Evolutionary conservation across 2,113 vertebrate species (phyloP).

Genomic region (Hucho hucho): DNA sequence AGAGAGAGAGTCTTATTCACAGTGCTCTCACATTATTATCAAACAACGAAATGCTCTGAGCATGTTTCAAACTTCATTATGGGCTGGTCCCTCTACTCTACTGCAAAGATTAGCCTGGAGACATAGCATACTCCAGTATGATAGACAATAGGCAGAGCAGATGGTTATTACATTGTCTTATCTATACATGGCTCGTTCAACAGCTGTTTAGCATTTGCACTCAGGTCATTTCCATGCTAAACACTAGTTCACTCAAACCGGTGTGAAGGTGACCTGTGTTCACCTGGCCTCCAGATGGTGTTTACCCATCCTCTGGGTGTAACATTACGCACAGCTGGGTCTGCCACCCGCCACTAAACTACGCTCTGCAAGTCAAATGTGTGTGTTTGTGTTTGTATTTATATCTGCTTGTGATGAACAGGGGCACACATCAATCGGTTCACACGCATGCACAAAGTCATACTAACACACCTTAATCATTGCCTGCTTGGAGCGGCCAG

Average conservation of each 20-base stretch:
- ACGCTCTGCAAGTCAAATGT: neutral
- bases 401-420: neutral
- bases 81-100: constrained; percentile 1
- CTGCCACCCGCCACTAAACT: constrained; percentile 3
- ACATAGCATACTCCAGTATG: constrained; percentile 31
- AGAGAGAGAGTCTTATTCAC: neutral
- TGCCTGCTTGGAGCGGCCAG: constrained; percentile 34
- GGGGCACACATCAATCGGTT: constrained; percentile 22
- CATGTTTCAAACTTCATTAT: neutral
- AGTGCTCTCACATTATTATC: neutral
- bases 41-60: neutral
- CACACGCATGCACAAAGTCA: constrained; percentile 22
- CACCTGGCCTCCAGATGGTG: constrained; percentile 59
- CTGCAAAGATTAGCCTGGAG: constrained; percentile 44
- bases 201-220: constrained; percentile 42
- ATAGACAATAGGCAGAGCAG: constrained; percentile 51
- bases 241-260: constrained; percentile 21
- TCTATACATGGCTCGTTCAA: constrained; percentile 51
- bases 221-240: constrained; percentile 41
- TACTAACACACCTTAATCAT: constrained; percentile 49
- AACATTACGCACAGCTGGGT: constrained; percentile 50
- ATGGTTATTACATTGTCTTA: constrained; percentile 56
- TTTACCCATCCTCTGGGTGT: constrained; percentile 31
- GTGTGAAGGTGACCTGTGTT: constrained; percentile 38
- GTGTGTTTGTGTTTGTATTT: constrained; percentile 4